Evolutionary conservation across 2,797 vertebrate genomes (phyloP).

Genomic region (Lindbergichthys nudifrons): DNA sequence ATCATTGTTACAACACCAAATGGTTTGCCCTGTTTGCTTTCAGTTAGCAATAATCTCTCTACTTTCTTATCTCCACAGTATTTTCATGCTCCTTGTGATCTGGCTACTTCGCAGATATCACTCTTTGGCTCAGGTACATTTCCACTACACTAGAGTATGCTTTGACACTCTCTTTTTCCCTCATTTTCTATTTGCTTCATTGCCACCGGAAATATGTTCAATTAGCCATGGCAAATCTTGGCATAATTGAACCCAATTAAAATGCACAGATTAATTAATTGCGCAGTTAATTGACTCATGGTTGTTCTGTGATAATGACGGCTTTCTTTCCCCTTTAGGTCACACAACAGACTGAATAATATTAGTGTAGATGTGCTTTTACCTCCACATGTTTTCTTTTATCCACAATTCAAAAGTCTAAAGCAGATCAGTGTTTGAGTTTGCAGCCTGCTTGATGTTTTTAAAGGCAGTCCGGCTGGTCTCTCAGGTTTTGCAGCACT

Average conservation of each 20-base stretch:
- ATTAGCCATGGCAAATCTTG: conserved; percentile 72
- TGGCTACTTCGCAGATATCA: conserved; percentile 90
- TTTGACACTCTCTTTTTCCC: background rate
- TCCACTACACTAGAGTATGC: conserved; percentile 2
- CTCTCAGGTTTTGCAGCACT: conserved; percentile 61
- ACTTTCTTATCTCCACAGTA: conserved; percentile 69
- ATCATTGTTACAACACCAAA: conserved; percentile 14
- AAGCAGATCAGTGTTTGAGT: background rate
- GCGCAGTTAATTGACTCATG: conserved; percentile 70
- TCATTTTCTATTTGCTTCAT: conserved; percentile 57
- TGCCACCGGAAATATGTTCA: conserved; percentile 70
- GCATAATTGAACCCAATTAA: conserved; percentile 74
- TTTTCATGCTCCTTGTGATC: conserved; percentile 90
- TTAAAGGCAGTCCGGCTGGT: conserved; percentile 59
- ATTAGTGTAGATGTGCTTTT: background rate
- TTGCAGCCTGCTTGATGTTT: conserved; percentile 17
- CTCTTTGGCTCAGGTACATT: conserved; percentile 88
- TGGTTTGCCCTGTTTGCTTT: conserved; percentile 17
- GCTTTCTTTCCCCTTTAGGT: conserved; percentile 25
- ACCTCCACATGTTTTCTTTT: background rate
- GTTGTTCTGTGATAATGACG: conserved; percentile 60
- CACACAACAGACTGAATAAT: conserved; percentile 21
- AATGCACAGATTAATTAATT: conserved; percentile 73
- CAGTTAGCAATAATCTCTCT: conserved; percentile 21
- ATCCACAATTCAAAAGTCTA: background rate